A percentile compares a stretch with the other conserved stretches of the same genome.
phyloP scores from a whole-genome alignment of 2,113 vertebrate genomes.

The Catagonus wagneri region DNA sequence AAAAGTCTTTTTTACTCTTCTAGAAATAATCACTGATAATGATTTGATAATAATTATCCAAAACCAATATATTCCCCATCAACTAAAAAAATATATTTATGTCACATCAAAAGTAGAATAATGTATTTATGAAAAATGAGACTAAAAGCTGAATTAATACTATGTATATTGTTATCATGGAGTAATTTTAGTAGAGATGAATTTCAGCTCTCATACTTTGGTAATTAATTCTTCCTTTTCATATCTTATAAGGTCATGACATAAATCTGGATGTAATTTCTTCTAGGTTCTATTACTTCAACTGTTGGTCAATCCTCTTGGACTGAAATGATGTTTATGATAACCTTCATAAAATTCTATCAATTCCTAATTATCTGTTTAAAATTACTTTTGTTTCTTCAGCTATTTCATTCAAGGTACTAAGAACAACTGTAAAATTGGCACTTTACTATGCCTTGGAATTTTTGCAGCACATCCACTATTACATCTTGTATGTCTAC shows the following conservation, averaged over 20 bases:
- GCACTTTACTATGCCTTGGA: background rate
- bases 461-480: background rate
- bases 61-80: background rate
- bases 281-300: background rate
- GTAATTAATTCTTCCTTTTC: background rate
- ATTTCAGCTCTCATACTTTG: background rate
- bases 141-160: background rate
- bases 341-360: background rate
- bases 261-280: background rate
- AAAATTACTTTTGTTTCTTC: background rate
- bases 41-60: background rate
- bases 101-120: background rate
- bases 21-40: background rate
- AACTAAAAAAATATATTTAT: slow-evolving; percentile 10
- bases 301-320: background rate
- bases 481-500: background rate
- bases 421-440: background rate
- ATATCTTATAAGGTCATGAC: background rate
- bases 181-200: background rate
- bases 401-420: background rate
- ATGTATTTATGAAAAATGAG: background rate
- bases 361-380: background rate
- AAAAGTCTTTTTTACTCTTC: background rate
- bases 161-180: background rate
- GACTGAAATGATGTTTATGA: background rate